Conservation (phyloP, 2,113 vertebrate species). For the Lota lota region DNA sequence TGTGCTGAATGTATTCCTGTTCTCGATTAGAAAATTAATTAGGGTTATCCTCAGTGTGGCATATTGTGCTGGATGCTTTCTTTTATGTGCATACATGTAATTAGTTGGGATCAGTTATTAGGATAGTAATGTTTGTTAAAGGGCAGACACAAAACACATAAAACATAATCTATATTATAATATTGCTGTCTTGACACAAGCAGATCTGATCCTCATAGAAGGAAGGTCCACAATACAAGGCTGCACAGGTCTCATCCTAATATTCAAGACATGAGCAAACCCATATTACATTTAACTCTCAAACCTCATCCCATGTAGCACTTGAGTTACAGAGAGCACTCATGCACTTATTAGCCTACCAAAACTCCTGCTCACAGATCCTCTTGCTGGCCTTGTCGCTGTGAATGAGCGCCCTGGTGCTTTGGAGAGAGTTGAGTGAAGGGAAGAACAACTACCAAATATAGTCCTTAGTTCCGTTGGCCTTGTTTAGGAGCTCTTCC, state of each 20-base stretch:
- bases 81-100: too few relatives aligned
- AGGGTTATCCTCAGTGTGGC: too few relatives aligned
- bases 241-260: slow-evolving; percentile 49
- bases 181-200: too few relatives aligned
- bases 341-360: slow-evolving; percentile 51
- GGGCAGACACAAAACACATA: too few relatives aligned
- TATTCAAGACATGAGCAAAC: slow-evolving; percentile 37
- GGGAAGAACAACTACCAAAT: slow-evolving; percentile 30
- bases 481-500: slow-evolving; percentile 33
- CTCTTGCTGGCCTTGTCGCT: slow-evolving; percentile 38
- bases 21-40: too few relatives aligned
- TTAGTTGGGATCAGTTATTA: too few relatives aligned
- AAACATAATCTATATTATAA: too few relatives aligned
- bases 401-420: slow-evolving; percentile 15
- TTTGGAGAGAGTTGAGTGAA: slow-evolving; percentile 40
- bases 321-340: slow-evolving; percentile 38
- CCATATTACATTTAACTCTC: slow-evolving; percentile 34
- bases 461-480: slow-evolving; percentile 33
- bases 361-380: slow-evolving; percentile 40
- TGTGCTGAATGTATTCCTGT: too few relatives aligned
- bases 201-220: slow-evolving; percentile 37
- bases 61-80: too few relatives aligned
- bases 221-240: slow-evolving; percentile 31
- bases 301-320: slow-evolving; percentile 13
- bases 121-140: too few relatives aligned